Evolutionary conservation across 2,797 vertebrate genomes (phyloP).

Genomic region (Gallirallus australis): DNA sequence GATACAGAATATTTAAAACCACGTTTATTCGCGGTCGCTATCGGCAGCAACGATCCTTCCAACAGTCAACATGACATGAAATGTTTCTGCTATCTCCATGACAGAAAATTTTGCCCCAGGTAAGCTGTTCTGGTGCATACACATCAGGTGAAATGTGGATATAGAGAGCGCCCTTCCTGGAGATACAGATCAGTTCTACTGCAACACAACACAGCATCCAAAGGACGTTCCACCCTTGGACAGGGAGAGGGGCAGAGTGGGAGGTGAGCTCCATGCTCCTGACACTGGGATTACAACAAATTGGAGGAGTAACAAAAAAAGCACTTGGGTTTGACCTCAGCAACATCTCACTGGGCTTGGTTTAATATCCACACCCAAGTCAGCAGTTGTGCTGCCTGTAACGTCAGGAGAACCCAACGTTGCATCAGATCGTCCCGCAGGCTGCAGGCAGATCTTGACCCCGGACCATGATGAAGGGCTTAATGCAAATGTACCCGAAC

Average conservation of each 20-base stretch:
- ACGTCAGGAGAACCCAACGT: neutral
- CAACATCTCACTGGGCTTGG: neutral
- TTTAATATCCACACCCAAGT: neutral
- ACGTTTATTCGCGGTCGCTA: rapidly evolving
- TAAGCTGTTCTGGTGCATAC: rapidly evolving
- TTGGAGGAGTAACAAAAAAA: neutral
- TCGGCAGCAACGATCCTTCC: rapidly evolving
- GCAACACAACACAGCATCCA: rapidly evolving
- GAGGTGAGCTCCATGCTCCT: rapidly evolving
- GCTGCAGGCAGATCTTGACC: neutral
- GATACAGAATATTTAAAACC: neutral
- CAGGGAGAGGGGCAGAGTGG: rapidly evolving
- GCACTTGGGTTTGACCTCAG: neutral
- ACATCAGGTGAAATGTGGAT: rapidly evolving
- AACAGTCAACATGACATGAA: neutral
- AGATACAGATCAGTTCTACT: neutral
- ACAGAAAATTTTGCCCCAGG: neutral
- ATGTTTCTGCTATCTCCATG: neutral
- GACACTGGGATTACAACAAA: neutral
- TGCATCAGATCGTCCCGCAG: neutral
- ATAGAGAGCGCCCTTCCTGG: rapidly evolving
- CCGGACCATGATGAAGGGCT: rapidly evolving
- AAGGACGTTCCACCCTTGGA: neutral
- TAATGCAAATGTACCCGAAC: neutral
- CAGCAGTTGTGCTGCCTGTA: neutral